Evolutionary conservation across 2,113 vertebrate species (phyloP).

Genomic region (Mirza zaza): DNA sequence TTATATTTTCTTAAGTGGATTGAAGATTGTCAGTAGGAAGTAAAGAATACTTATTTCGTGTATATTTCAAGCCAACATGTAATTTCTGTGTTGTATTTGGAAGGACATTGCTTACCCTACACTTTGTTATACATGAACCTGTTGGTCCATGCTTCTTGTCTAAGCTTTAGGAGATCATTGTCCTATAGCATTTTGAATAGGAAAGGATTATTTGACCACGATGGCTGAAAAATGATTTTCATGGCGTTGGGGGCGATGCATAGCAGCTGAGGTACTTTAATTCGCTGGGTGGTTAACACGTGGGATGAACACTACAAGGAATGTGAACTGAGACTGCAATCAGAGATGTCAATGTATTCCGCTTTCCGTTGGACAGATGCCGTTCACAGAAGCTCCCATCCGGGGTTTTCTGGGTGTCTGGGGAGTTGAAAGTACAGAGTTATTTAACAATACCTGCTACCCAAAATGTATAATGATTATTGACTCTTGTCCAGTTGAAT

Average conservation of each 20-base stretch:
- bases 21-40: neutral
- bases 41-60: neutral
- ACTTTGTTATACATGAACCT: neutral
- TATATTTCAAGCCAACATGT: neutral
- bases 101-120: neutral
- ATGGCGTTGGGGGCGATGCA: neutral
- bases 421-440: neutral
- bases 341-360: neutral
- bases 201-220: neutral
- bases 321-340: neutral
- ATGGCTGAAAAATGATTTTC: neutral
- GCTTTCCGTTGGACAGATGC: fast-evolving
- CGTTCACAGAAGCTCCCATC: fast-evolving
- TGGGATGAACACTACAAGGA: neutral
- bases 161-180: neutral
- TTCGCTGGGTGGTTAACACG: neutral
- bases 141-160: neutral
- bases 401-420: neutral
- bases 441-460: neutral
- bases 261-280: neutral
- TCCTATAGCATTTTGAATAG: neutral
- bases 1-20: neutral
- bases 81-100: neutral
- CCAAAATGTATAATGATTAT: neutral
- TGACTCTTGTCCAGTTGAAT: neutral